Evolutionary conservation across 2,888 invertebrate genomes (phyloP).

Genomic region (Phrixothrix hirtus): DNA sequence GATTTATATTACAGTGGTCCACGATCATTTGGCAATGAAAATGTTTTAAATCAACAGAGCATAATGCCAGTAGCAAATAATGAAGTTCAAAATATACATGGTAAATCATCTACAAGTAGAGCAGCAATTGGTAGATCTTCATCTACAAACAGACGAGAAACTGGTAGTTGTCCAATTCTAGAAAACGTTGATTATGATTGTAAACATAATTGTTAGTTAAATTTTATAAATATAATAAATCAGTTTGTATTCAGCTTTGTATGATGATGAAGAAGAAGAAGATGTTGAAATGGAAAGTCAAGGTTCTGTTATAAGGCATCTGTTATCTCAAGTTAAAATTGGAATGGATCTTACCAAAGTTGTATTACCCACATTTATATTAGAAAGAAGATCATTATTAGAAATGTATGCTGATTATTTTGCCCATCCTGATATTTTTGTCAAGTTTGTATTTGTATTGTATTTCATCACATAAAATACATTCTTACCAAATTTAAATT

Average conservation of each 20-base stretch:
- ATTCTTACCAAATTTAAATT: slow-evolving; percentile 2
- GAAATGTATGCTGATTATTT: slow-evolving; percentile 99
- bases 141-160: not conserved
- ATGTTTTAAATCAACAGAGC: slow-evolving; percentile 3
- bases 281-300: slow-evolving; percentile 94
- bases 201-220: slow-evolving; percentile 4
- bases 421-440: slow-evolving; percentile 97
- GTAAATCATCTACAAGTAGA: slow-evolving; percentile 1
- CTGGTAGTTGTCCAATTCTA: not conserved
- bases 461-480: not conserved
- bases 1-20: slow-evolving; percentile 9
- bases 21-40: slow-evolving; percentile 1
- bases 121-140: not conserved
- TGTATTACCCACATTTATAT: slow-evolving; percentile 96
- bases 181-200: slow-evolving; percentile 25
- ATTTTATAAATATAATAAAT: not conserved
- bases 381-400: slow-evolving; percentile 93
- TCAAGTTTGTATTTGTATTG: slow-evolving; percentile 68
- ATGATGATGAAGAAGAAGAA: slow-evolving; percentile 88
- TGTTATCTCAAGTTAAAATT: slow-evolving; percentile 96
- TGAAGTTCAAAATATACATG: not conserved
- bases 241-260: slow-evolving; percentile 69
- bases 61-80: not conserved
- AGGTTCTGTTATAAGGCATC: slow-evolving; percentile 95
- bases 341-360: slow-evolving; percentile 99